phyloP scores from a whole-genome alignment of 2,113 vertebrate species.

The Casuarius casuarius region DNA sequence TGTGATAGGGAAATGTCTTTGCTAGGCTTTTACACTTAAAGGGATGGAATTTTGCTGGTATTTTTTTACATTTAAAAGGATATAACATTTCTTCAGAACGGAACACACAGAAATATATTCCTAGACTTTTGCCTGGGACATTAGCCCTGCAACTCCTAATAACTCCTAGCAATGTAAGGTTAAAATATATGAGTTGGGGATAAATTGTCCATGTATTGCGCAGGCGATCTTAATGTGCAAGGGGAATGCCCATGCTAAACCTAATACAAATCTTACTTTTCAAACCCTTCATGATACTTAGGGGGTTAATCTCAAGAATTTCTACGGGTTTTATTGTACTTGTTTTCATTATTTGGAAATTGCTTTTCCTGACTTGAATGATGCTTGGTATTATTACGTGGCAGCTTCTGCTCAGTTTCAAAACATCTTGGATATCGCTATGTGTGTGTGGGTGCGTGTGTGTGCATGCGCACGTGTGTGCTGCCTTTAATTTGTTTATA shows the following conservation, averaged over 20 bases:
- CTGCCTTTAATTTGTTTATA: neutral
- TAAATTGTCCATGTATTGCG: neutral
- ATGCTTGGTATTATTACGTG: neutral
- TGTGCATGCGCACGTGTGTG: no score
- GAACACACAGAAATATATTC: neutral
- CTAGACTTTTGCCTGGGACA: neutral
- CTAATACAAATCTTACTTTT: neutral
- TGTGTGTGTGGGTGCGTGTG: neutral
- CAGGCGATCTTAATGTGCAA: neutral
- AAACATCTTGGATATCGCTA: neutral
- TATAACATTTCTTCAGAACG: constrained; percentile 5
- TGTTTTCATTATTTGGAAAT: constrained; percentile 22
- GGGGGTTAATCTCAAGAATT: neutral
- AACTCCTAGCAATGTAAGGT: neutral
- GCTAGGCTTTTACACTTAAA: constrained; percentile 42
- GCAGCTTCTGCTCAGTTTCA: constrained; percentile 6
- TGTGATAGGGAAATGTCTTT: neutral
- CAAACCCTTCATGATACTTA: neutral
- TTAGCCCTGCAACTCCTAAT: neutral
- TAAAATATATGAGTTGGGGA: neutral
- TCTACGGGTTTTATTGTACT: neutral
- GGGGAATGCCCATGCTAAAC: neutral
- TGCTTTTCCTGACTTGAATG: neutral
- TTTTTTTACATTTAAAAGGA: constrained; percentile 45
- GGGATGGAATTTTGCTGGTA: constrained; percentile 6